Conservation (phyloP, 2,888 invertebrate genomes). For the Amitus sp. region DNA sequence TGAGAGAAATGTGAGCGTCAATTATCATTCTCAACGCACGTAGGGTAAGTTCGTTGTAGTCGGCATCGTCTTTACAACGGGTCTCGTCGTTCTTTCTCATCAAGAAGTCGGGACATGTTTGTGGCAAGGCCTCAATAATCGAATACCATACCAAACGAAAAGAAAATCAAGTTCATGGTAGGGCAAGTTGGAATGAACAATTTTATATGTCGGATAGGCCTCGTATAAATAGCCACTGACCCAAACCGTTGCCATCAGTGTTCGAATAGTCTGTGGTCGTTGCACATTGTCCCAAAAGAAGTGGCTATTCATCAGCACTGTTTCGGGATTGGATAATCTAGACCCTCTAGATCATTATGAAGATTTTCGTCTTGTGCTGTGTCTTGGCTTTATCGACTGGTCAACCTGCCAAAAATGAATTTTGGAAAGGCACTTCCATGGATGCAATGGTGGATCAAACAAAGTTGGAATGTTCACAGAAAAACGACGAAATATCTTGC, state of each 20-base stretch:
- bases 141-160: conserved; percentile 65
- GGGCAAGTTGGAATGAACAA: conserved; percentile 38
- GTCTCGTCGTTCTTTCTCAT: conserved; percentile 38
- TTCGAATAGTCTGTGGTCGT: conserved; percentile 50
- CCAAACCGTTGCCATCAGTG: conserved; percentile 61
- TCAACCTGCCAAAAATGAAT: conserved; percentile 73
- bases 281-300: conserved; percentile 11
- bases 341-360: conserved; percentile 43
- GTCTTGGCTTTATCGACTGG: conserved; percentile 71
- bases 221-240: conserved; percentile 62
- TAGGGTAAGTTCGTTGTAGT: conserved; percentile 25
- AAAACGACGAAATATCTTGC: conserved; percentile 82
- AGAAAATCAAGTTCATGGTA: conserved; percentile 61
- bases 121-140: conserved; percentile 63
- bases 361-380: conserved; percentile 60
- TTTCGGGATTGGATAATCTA: conserved; percentile 26
- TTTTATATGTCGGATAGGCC: conserved; percentile 39
- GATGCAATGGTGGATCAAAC: conserved; percentile 81
- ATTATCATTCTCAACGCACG: conserved; percentile 30
- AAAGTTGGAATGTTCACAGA: conserved; percentile 77
- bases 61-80: conserved; percentile 24
- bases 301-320: background rate
- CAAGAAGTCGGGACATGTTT: conserved; percentile 52
- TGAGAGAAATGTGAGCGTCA: conserved; percentile 14
- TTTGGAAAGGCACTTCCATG: conserved; percentile 79